Base-by-base conservation (phyloP, 1,140 invertebrate species). In the Meloidogyne hapla region DNA sequence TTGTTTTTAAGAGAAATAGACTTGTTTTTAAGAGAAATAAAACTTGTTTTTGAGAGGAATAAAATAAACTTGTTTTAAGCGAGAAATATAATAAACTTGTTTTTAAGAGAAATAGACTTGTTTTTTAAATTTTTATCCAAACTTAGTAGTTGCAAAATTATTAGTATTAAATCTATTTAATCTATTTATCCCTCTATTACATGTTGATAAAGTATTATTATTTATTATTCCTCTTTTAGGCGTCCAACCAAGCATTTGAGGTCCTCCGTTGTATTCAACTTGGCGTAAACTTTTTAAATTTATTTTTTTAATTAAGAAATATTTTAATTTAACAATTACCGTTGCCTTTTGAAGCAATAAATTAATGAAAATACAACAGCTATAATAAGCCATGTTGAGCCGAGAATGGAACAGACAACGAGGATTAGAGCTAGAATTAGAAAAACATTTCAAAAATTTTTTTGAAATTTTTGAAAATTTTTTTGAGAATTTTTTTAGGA, bases 321-420 rank as follows among this genome's bases (percentile, higher is more conserved):
- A 13, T 42, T 13, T 42, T 1, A 8, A 21, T 73, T 67, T 66
- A n/a, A 21, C 2, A 28, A 38, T 42, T 64, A 62, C 70, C 70
- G 61, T 61, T 73, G 56, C 26, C 48, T 42, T 56, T 26, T 56
- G 21, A 56, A 25, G 25, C 70, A 73, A 63, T 73, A 73, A 62
- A 73, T 73, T 28, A 73, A 33, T 25, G 48, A 73, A 38, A 73
- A 73, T 21, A 73, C 40, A 64, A 73, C 63, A 23, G 56, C 21
- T 13, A 73, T 64, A 10, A 73, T 61, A 25, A 73, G 48, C 70
- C 70, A 73, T 25, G 64, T 61, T 42, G 21, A 28, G 18, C 70
- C 70, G 28, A 73, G 33, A 42, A 61, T 38, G n/a, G 70, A 56
- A 33, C 70, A 73, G 13, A 73, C 70, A 23, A 64, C 56, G 25